Evolutionary conservation across 1,140 invertebrate species (phyloP), one percentile per base, ranked within the genome.

Genomic region (Linepithema humile): DNA sequence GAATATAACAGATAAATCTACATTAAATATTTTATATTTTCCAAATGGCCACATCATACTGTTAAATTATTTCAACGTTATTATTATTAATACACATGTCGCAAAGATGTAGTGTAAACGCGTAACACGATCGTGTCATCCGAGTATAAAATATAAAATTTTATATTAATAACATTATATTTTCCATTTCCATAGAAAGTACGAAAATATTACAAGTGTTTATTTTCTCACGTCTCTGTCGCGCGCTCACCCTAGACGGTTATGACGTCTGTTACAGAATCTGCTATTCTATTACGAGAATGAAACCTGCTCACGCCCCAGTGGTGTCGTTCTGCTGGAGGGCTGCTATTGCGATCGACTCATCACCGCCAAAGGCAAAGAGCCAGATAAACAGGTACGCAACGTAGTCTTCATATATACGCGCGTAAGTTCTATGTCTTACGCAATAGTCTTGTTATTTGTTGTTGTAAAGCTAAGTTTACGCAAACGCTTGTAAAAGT

Each of bases 201-300:
- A 35, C 4, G n/a, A n/a, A 65, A 74, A 50, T 35, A 60, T n/a
- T 35, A 67, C 43, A 23, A 15, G 7, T 50, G 43, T 17, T 77
- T 38, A 38, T 65, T 67, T 50, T 38, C 23, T 38, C 20, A 65
- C 15, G 12, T 35, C 35, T 62, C 4, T 3, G 5, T 29, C 40
- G 9, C 20, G 20, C 26, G 12, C 6, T 57, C 10, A 72, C 9
- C 55, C 38, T 43, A 72, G 7, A 20, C 12, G 40, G 9, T 50
- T 29, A 20, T 45, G 29, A 65, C 48, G 45, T 43, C 15, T 84
- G 50, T 94, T 95, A 35, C 94, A 97, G 97, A 99, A 99, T 94
- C 92, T 98, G 77, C 94, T 99, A 77, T 98, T 98, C 94, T 98
- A 98, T 94, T 99, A 98, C 92, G 98, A 99, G 88, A 97, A 96